phyloP scores from a whole-genome alignment of 2,797 vertebrate genomes.

The Clarias fuscus region DNA sequence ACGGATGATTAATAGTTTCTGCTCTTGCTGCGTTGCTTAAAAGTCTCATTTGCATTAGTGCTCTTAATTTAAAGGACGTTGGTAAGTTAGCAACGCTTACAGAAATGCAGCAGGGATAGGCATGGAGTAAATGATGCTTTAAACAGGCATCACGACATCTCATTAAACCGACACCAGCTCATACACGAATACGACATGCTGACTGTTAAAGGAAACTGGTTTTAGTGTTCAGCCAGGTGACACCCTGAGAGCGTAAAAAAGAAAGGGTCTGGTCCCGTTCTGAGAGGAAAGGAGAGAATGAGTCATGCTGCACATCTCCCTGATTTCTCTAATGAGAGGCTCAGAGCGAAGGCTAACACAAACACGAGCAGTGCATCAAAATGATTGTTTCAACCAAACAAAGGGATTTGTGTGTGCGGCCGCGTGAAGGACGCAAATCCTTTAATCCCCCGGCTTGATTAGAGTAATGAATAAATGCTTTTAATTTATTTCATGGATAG shows the following conservation, averaged over 20 bases:
- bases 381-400: conserved; percentile 77
- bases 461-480: conserved; percentile 74
- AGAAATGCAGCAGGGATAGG: not conserved
- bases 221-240: not conserved
- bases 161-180: not conserved
- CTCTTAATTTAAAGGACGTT: not conserved
- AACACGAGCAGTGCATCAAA: conserved; percentile 71
- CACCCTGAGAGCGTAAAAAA: conserved; percentile 1
- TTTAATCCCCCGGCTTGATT: conserved; percentile 77
- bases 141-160: not conserved
- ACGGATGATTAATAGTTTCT: conserved; percentile 5
- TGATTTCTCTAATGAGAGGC: conserved; percentile 72
- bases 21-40: conserved; percentile 1
- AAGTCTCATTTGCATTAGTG: not conserved
- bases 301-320: conserved; percentile 52
- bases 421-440: conserved; percentile 67
- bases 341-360: conserved; percentile 61
- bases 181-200: not conserved
- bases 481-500: conserved; percentile 73
- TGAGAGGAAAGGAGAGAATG: conserved; percentile 5
- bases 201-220: conserved; percentile 47
- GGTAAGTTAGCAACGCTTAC: not conserved
- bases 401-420: conserved; percentile 65
- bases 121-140: not conserved
- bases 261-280: conserved; percentile 59